phyloP scores from a whole-genome alignment of 2,113 vertebrate species.

The Todiramphus saurophagus region DNA sequence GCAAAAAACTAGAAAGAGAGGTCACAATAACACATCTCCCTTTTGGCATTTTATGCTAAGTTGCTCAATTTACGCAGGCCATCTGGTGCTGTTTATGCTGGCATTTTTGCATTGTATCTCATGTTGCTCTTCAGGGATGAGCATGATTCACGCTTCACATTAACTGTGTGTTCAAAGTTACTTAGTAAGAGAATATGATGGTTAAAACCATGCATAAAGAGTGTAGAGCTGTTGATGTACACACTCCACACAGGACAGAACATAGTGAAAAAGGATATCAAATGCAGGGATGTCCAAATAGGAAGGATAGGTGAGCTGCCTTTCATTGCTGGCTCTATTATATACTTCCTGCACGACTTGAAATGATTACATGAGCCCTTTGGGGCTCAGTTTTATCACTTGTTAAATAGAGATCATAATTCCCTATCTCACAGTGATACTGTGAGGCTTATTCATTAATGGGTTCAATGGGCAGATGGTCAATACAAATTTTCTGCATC shows the following conservation, averaged over 20 bases:
- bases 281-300: neutral
- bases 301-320: neutral
- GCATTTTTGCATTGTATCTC: neutral
- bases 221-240: neutral
- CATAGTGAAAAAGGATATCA: neutral
- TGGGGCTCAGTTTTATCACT: neutral
- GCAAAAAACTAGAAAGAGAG: neutral
- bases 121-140: neutral
- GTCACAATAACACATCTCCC: neutral
- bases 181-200: neutral
- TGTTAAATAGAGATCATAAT: neutral
- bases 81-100: conserved; percentile 7
- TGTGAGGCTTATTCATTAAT: neutral
- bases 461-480: conserved; percentile 13
- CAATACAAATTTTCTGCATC: conserved; percentile 44
- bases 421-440: neutral
- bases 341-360: neutral
- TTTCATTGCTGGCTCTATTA: neutral
- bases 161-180: neutral
- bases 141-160: neutral
- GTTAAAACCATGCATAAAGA: neutral
- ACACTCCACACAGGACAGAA: neutral
- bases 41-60: neutral
- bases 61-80: neutral
- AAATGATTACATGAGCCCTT: neutral